Conservation (phyloP, 2,113 vertebrate species). For the Isichthys henryi region DNA sequence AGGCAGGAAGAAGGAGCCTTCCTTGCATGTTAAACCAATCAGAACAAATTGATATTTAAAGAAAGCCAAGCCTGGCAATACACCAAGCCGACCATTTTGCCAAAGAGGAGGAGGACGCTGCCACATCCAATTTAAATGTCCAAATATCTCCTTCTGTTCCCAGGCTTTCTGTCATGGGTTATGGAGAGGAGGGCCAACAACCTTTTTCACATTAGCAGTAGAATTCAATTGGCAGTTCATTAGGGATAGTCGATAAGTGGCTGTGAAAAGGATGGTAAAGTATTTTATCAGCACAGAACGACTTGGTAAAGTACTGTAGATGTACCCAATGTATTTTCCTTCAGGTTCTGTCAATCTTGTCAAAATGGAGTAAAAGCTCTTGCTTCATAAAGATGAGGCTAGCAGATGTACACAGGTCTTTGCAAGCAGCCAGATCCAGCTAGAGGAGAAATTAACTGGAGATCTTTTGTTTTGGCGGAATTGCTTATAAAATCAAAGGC, state of each 20-base stretch:
- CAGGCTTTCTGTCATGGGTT: background rate
- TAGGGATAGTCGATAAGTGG: conserved; percentile 4
- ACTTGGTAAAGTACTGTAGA: background rate
- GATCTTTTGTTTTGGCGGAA: background rate
- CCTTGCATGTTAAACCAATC: conserved; percentile 7
- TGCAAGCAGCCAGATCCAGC: background rate
- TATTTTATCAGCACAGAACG: background rate
- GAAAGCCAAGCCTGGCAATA: conserved; percentile 12
- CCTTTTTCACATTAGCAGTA: background rate
- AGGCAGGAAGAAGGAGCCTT: background rate
- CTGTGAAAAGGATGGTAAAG: background rate
- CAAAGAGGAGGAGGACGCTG: background rate
- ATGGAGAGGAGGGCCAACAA: background rate
- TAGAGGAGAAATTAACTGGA: background rate
- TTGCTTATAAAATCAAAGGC: background rate
- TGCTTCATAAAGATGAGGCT: background rate
- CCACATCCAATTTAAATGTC: background rate
- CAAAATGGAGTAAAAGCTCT: background rate
- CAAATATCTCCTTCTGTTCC: background rate
- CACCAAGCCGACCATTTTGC: background rate
- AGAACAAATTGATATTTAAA: conserved; percentile 10
- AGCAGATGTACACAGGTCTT: background rate
- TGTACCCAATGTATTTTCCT: background rate
- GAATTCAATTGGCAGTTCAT: conserved; percentile 11
- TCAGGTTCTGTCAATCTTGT: background rate